A percentile compares a stretch with the other conserved stretches of the same genome.
phyloP scores from a whole-genome alignment of 2,888 invertebrate species.

The Elmis aenea region DNA sequence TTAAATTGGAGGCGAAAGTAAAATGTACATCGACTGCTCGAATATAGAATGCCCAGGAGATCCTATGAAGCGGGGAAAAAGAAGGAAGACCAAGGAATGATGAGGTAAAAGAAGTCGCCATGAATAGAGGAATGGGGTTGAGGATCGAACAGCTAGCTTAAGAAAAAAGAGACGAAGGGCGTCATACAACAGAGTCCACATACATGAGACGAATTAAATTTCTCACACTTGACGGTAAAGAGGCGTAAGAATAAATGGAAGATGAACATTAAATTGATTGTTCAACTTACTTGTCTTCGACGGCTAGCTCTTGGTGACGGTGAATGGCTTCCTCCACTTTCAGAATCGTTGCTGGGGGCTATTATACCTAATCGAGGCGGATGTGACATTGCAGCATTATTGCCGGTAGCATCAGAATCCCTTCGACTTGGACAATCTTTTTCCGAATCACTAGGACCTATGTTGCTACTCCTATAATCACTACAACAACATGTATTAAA shows the following conservation, averaged over 20 bases:
- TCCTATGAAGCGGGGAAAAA: too few species aligned
- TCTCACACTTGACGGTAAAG: too few species aligned
- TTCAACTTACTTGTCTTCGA: constrained; percentile 71
- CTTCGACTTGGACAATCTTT: constrained; percentile 74
- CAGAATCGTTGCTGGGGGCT: constrained; percentile 70
- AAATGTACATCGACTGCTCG: too few species aligned
- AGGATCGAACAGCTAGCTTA: too few species aligned
- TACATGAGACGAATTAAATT: too few species aligned
- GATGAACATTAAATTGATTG: neutral
- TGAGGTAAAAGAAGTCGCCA: too few species aligned
- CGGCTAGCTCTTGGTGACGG: constrained; percentile 80
- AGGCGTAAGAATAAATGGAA: too few species aligned
- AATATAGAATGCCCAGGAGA: too few species aligned
- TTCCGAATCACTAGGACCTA: constrained; percentile 87
- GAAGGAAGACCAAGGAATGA: too few species aligned
- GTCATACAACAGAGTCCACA: too few species aligned
- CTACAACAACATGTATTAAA: constrained; percentile 52
- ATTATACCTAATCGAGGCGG: constrained; percentile 60
- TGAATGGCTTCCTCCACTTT: constrained; percentile 82
- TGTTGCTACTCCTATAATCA: constrained; percentile 88
- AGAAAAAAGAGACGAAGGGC: too few species aligned
- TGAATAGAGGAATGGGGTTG: neutral
- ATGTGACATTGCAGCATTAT: constrained; percentile 36
- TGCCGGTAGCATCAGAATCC: constrained; percentile 52
- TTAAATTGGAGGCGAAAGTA: too few species aligned